Conservation (phyloP, 2,888 invertebrate genomes). For the Dicyrtomina minuta region DNA sequence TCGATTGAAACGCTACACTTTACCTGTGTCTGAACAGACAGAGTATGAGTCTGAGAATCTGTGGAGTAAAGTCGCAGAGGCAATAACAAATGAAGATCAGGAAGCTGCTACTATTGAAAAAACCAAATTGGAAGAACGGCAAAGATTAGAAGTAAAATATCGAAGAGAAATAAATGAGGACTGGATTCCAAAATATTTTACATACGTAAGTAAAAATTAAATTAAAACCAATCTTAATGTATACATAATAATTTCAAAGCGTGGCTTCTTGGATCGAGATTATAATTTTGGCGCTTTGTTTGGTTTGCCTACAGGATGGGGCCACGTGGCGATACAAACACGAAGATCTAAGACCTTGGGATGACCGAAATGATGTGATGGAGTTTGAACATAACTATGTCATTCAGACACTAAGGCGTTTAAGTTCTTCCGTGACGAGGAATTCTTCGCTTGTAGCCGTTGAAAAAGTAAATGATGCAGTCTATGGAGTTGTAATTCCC, state of each 20-base stretch:
- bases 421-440: conserved; percentile 72
- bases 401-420: conserved; percentile 74
- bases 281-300: conserved; percentile 43
- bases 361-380: conserved; percentile 76
- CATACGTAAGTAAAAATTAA: conserved; percentile 57
- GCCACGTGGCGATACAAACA: conserved; percentile 71
- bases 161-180: conserved; percentile 66
- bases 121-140: conserved; percentile 83
- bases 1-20: conserved; percentile 74
- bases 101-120: conserved; percentile 88
- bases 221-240: no score
- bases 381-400: conserved; percentile 83
- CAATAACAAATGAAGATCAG: conserved; percentile 80
- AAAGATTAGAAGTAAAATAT: conserved; percentile 72
- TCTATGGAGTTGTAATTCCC: conserved; percentile 21
- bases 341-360: conserved; percentile 84
- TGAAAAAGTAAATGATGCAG: conserved; percentile 56
- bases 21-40: conserved; percentile 73
- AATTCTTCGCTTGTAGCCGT: conserved; percentile 71
- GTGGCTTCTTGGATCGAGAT: no score
- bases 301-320: conserved; percentile 43
- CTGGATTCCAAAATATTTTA: conserved; percentile 76
- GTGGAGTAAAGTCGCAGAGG: conserved; percentile 84
- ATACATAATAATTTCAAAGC: no score
- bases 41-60: conserved; percentile 83